Conservation (phyloP, 2,113 vertebrate genomes). For the Laterallus jamaicensis region DNA sequence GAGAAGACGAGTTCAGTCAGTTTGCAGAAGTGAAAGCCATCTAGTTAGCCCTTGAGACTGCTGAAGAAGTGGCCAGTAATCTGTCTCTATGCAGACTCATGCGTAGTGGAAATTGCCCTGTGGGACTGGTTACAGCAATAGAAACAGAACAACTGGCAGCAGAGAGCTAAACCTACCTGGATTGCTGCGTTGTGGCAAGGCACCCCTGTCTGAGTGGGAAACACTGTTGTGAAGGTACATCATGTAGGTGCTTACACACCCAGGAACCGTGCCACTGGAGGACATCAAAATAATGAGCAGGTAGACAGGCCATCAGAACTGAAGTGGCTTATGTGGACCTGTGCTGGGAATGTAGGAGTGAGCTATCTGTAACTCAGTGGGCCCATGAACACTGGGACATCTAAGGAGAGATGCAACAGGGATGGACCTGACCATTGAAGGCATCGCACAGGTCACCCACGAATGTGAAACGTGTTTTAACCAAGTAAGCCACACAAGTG, state of each 20-base stretch:
- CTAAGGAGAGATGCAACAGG: not conserved
- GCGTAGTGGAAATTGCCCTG: not conserved
- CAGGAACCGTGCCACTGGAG: not conserved
- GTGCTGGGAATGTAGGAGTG: not conserved
- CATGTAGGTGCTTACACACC: not conserved
- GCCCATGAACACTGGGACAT: not conserved
- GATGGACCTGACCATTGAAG: not conserved
- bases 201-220: not conserved
- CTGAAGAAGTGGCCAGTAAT: not conserved
- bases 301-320: not conserved
- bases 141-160: not conserved
- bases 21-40: not conserved
- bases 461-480: not conserved
- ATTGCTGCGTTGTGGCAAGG: not conserved
- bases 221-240: not conserved
- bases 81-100: not conserved
- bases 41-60: not conserved
- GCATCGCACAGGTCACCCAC: not conserved
- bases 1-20: not conserved
- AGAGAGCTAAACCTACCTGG: not conserved
- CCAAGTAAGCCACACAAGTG: not conserved
- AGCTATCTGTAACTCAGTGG: not conserved
- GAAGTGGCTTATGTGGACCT: not conserved
- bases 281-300: not conserved
- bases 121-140: not conserved